These are phyloP conservation scores for Erythrocercus mccallii DNA, from an alignment of 2,113 vertebrate genomes.

Conservation along the genomic window DNA sequence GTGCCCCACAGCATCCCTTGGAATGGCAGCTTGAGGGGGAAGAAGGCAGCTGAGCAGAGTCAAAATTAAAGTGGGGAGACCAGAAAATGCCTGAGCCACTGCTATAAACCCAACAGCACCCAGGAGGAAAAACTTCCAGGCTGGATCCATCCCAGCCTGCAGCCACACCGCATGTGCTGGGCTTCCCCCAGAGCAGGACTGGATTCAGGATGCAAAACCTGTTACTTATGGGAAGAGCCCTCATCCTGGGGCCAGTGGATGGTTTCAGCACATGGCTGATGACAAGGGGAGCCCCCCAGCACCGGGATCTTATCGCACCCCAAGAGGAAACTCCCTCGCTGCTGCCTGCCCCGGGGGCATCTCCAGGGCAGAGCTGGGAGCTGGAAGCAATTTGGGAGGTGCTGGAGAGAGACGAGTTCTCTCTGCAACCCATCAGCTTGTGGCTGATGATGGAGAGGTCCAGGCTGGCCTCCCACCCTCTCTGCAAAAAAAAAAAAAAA, in stretches of 20 bases:
- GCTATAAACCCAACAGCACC: neutral
- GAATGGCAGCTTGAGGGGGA: fast-evolving
- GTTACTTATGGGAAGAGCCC: neutral
- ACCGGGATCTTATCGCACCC: fast-evolving
- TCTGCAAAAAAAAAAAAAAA: neutral
- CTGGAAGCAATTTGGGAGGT: neutral
- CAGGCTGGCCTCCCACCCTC: neutral
- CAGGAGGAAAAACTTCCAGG: neutral
- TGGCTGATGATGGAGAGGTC: neutral
- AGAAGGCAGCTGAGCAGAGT: neutral
- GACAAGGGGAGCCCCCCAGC: fast-evolving
- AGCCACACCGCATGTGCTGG: neutral
- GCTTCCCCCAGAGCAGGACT: neutral
- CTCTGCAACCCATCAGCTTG: neutral
- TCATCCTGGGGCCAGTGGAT: fast-evolving
- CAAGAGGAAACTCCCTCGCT: fast-evolving
- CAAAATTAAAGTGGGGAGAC: neutral
- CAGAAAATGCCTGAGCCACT: neutral
- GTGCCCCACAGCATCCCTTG: neutral
- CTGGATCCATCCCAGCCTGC: neutral
- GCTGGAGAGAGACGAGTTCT: neutral
- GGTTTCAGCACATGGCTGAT: neutral
- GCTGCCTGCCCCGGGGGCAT: neutral
- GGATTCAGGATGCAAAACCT: neutral
- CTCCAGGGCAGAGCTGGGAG: neutral